phyloP scores from a whole-genome alignment of 2,797 vertebrate species.

The Tapirus indicus region DNA sequence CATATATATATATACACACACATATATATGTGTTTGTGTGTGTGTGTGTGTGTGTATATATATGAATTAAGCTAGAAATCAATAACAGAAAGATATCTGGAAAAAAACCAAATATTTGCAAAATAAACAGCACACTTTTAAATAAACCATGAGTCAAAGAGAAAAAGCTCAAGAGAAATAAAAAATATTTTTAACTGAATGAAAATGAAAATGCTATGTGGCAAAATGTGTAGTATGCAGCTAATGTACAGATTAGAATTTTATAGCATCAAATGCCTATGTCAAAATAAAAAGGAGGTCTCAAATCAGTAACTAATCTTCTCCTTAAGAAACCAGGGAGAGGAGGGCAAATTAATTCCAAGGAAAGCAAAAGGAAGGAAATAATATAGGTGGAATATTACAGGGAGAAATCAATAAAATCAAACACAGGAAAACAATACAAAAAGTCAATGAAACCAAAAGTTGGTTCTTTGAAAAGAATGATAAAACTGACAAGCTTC shows the following conservation, averaged over 20 bases:
- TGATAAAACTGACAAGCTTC: not conserved
- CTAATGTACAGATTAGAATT: not conserved
- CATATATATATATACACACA: not conserved
- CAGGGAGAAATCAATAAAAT: not conserved
- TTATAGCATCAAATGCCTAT: not conserved
- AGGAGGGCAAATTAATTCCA: not conserved
- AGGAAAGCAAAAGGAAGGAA: not conserved
- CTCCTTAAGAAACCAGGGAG: not conserved
- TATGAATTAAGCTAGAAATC: not conserved
- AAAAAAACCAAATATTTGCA: not conserved
- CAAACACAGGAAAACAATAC: not conserved
- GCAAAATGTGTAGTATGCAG: not conserved
- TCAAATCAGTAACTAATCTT: not conserved
- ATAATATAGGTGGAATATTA: not conserved
- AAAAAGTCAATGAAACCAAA: not conserved
- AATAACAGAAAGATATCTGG: not conserved
- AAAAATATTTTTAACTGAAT: not conserved
- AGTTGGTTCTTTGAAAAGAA: not conserved
- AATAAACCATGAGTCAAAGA: not conserved
- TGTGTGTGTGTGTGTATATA: not conserved
- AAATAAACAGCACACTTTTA: not conserved
- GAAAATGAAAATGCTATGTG: not conserved
- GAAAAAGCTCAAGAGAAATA: not conserved
- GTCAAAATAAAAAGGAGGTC: not conserved
- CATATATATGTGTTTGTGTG: too few species aligned